phyloP scores from a whole-genome alignment of 2,797 vertebrate genomes.

The Otus scops region DNA sequence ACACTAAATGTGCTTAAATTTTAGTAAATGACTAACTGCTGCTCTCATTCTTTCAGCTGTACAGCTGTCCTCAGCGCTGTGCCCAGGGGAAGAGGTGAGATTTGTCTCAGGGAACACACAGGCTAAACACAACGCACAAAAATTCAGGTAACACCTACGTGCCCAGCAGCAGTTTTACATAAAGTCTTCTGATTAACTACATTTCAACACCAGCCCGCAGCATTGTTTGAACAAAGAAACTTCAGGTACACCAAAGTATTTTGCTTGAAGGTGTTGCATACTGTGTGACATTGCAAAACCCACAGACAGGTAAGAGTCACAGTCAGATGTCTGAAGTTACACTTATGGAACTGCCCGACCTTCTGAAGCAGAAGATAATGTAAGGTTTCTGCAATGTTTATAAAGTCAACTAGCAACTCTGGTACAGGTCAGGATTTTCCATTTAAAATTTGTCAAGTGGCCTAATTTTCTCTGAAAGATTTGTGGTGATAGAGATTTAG shows the following conservation, averaged over 20 bases:
- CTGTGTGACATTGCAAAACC: accelerated
- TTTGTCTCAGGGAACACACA: not conserved
- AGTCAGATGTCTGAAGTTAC: not conserved
- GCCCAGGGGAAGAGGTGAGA: not conserved
- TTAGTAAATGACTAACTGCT: not conserved
- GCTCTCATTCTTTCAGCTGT: not conserved
- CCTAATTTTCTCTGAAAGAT: not conserved
- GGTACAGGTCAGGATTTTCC: too few relatives aligned
- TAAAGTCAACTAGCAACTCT: not conserved
- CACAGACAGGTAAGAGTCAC: accelerated
- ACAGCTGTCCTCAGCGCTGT: too few relatives aligned
- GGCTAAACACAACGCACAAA: not conserved
- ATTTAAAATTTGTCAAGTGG: not conserved
- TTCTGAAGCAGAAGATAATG: accelerated
- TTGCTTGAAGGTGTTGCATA: not conserved
- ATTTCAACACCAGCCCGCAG: not conserved
- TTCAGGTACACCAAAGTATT: not conserved
- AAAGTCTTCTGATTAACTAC: not conserved
- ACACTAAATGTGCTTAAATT: not conserved
- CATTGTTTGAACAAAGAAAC: not conserved
- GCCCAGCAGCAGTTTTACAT: not conserved
- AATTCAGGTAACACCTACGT: not conserved
- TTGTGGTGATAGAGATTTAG: not conserved
- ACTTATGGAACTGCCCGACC: accelerated
- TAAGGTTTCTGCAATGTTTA: not conserved